phyloP scores from a whole-genome alignment of 2,888 invertebrate genomes.

The Colletes collaris region DNA sequence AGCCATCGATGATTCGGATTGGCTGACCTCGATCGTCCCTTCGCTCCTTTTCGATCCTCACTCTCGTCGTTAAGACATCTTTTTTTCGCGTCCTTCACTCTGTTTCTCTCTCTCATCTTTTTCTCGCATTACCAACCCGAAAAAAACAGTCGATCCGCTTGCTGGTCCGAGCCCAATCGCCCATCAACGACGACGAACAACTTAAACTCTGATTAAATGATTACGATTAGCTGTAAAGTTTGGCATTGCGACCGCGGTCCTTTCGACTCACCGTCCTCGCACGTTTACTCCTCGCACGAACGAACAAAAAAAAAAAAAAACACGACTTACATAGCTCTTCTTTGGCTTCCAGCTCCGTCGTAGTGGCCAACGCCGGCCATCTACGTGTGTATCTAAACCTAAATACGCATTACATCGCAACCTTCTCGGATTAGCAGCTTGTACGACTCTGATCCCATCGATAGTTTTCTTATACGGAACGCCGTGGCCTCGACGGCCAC shows the following conservation, averaged over 20 bases:
- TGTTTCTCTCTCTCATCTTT: too few relatives aligned
- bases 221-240: constrained; percentile 68
- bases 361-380: constrained; percentile 24
- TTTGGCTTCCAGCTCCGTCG: constrained; percentile 65
- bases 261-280: constrained; percentile 3
- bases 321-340: constrained; percentile 44
- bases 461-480: constrained; percentile 54
- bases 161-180: constrained; percentile 55
- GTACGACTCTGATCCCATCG: constrained; percentile 64
- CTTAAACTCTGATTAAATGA: constrained; percentile 68
- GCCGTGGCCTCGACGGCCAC: constrained; percentile 33
- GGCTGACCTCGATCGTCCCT: constrained; percentile 55
- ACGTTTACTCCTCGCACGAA: constrained; percentile 16
- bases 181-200: constrained; percentile 70
- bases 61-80: neutral
- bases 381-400: constrained; percentile 49
- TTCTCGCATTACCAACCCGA: constrained; percentile 19
- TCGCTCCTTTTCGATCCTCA: neutral
- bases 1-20: constrained; percentile 65
- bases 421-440: constrained; percentile 49
- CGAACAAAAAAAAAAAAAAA: constrained; percentile 13
- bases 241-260: constrained; percentile 64
- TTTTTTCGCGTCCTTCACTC: constrained; percentile 2
- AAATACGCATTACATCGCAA: constrained; percentile 48
- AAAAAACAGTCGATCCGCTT: constrained; percentile 34